Evolutionary conservation across 2,888 invertebrate species (phyloP), one percentile per base, ranked within the genome.

Genomic region (Liopterus haemorrhoidalis): DNA sequence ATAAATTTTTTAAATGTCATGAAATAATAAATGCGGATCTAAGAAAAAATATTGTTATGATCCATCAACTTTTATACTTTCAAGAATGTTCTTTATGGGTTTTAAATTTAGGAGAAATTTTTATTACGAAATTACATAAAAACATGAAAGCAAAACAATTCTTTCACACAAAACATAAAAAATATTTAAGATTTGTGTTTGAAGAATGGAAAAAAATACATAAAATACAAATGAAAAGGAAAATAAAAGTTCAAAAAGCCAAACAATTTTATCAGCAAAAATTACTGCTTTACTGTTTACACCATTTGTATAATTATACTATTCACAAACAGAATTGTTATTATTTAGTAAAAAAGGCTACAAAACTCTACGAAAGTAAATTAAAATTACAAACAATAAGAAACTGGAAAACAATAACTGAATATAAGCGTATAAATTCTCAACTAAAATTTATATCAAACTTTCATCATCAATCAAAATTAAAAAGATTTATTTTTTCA

Each of bases 151-250:
- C 58, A n/a, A 30, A 48, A 43, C 22, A 46, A 16, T 56, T 56
- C 52, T 59, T 58, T 20, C 52, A 53, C 48, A 49, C 42, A 12
- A 60, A 58, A 41, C 52, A 53, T 20, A 51, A 54, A 28, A 49
- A 56, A 46, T 30, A 44, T 12, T 49, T 59, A 28, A 44, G 42
- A 11, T 30, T 35, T 19, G 58, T 50, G 46, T 57, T 59, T 36
- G 19, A 47, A 18, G 44, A 48, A 31, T 62, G 61, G 61, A 54
- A 40, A 48, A 18, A 57, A 50, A 46, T 48, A 53, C 5, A 28
- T 21, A n/a, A 45, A 36, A 21, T 40, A 25, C 14, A 33, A 42
- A 41, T 22, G 20, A 36, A 22, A 43, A 24, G 37, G 28, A 25
- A 21, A 18, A 14, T 20, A 22, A 38, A 24, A 20, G 30, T 24